These are phyloP conservation scores for zebrafish (Danio rerio) DNA, from an alignment of 2,113 vertebrate genomes.

Conservation along the genomic window GRCz12tu NC_133189.1:11928501-11929000, in stretches of 20 bases:
- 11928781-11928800: slow-evolving; percentile 85
- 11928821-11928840: slow-evolving; percentile 83
- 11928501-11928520: slow-evolving; percentile 77
- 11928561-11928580: slow-evolving; percentile 83
- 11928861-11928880: slow-evolving; percentile 85
- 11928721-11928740: slow-evolving; percentile 88
- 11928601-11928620: slow-evolving; percentile 81
- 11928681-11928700: slow-evolving; percentile 75
- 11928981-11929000: slow-evolving; percentile 64
- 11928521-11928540: slow-evolving; percentile 80
- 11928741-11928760: slow-evolving; percentile 84
- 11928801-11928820: slow-evolving; percentile 78
- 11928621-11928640: slow-evolving; percentile 87
- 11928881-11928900: slow-evolving; percentile 83
- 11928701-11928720: slow-evolving; percentile 91
- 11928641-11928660: slow-evolving; percentile 87
- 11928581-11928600: slow-evolving; percentile 83
- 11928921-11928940: slow-evolving; percentile 84
- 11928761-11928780: slow-evolving; percentile 82
- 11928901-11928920: slow-evolving; percentile 84
- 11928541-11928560: slow-evolving; percentile 81
- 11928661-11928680: slow-evolving; percentile 75
- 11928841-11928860: slow-evolving; percentile 79
- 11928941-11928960: slow-evolving; percentile 86
- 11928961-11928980: slow-evolving; percentile 59